Evolutionary conservation across 2,113 vertebrate species (phyloP).

Genomic region (Junco hyemalis): DNA sequence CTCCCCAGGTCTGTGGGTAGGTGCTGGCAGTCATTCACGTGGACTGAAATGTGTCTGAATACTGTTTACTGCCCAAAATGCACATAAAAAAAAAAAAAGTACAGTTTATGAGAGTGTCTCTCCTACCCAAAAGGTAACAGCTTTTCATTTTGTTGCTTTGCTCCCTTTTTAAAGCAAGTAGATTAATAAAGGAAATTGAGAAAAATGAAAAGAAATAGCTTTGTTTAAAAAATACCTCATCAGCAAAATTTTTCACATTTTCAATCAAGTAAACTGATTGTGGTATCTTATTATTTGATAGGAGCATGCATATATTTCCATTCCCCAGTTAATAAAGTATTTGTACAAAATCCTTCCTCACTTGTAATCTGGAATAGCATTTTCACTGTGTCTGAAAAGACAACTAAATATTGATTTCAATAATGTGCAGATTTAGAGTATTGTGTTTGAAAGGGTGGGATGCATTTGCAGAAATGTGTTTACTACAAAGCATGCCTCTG

Average conservation of each 20-base stretch:
- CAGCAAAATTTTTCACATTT: conserved; percentile 18
- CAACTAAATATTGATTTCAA: not conserved
- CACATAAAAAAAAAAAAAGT: not conserved
- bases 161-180: not conserved
- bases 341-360: not conserved
- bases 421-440: not conserved
- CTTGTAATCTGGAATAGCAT: not conserved
- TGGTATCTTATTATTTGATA: conserved; percentile 21
- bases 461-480: not conserved
- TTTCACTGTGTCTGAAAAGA: not conserved
- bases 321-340: not conserved
- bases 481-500: not conserved
- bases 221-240: conserved; percentile 4
- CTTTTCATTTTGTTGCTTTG: not conserved
- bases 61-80: not conserved
- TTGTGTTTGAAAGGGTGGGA: not conserved
- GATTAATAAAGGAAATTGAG: not conserved
- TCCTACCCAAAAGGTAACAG: not conserved
- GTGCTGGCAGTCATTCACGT: not conserved
- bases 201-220: not conserved
- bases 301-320: not conserved
- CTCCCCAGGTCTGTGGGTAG: not conserved
- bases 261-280: not conserved
- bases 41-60: not conserved
- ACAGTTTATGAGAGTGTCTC: not conserved